phyloP scores from a whole-genome alignment of 2,797 vertebrate species.

The Spheniscus humboldti region DNA sequence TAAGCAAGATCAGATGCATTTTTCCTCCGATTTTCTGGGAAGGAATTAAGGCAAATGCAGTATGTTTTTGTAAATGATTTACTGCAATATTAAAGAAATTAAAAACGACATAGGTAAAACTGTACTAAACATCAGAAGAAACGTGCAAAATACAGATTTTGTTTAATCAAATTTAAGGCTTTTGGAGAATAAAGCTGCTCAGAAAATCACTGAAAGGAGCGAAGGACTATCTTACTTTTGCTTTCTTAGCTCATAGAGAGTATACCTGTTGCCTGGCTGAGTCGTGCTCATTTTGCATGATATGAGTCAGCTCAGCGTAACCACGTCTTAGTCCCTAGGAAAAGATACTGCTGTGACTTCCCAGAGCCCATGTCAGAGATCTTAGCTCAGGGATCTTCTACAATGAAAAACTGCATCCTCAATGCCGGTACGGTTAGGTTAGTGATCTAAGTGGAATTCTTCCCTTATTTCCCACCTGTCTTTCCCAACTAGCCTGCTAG shows the following conservation, averaged over 20 bases:
- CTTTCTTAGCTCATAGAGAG: neutral
- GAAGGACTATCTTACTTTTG: neutral
- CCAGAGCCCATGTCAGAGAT: neutral
- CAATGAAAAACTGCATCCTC: neutral
- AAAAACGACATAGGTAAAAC: neutral
- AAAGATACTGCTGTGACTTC: neutral
- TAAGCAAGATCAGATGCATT: constrained; percentile 66
- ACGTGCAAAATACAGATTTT: neutral
- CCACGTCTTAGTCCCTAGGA: neutral
- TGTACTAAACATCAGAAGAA: neutral
- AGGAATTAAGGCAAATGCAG: neutral
- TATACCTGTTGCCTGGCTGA: neutral
- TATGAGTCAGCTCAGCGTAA: neutral
- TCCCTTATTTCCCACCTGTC: neutral
- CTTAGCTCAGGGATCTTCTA: neutral
- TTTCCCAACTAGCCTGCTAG: neutral
- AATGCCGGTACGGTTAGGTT: fast-evolving
- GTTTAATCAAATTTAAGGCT: neutral
- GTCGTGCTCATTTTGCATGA: fast-evolving
- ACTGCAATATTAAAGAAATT: neutral
- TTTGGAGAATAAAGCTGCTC: neutral
- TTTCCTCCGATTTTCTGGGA: neutral
- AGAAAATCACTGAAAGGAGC: neutral
- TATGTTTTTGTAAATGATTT: neutral
- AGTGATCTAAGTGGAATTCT: neutral